A percentile compares a stretch with the other conserved stretches of the same genome.
Evolutionary conservation across 2,888 invertebrate species (phyloP).

Genomic region (Stenolophus ochropezus): DNA sequence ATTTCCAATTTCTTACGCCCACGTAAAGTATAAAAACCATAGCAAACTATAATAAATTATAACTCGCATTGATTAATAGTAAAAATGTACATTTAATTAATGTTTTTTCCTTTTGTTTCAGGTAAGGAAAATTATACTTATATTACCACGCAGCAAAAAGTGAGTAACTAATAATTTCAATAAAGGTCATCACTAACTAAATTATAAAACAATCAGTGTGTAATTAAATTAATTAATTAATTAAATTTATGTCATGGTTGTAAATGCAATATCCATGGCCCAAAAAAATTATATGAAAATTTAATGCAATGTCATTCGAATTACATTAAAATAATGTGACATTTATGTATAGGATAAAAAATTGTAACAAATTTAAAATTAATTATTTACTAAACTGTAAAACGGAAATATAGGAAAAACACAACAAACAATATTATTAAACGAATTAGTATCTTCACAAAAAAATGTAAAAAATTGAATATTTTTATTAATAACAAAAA

Average conservation of each 20-base stretch:
- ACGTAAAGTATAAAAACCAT: constrained; percentile 1
- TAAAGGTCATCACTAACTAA: constrained; percentile 6
- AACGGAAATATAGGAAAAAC: too few relatives aligned
- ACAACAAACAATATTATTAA: too few relatives aligned
- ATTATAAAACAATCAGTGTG: constrained; percentile 11
- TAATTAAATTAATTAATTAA: constrained; percentile 17
- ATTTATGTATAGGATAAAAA: not conserved
- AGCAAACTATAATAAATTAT: constrained; percentile 6
- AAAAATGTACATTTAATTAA: constrained; percentile 9
- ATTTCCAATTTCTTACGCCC: not conserved
- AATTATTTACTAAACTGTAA: too few relatives aligned
- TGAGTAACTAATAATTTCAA: constrained; percentile 21
- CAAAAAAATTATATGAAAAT: not conserved
- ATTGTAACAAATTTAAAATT: not conserved
- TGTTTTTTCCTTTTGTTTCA: constrained; percentile 11
- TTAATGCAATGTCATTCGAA: not conserved
- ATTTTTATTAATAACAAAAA: too few relatives aligned
- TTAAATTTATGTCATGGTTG: not conserved
- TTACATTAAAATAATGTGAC: not conserved
- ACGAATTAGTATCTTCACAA: too few relatives aligned
- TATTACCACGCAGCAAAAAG: not conserved
- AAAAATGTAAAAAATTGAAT: too few relatives aligned
- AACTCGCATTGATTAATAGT: not conserved
- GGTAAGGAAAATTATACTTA: constrained; percentile 19
- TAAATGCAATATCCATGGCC: not conserved